These are phyloP conservation scores for Chaetops frenatus DNA, from an alignment of 2,113 vertebrate genomes.

Conservation along the genomic window DNA sequence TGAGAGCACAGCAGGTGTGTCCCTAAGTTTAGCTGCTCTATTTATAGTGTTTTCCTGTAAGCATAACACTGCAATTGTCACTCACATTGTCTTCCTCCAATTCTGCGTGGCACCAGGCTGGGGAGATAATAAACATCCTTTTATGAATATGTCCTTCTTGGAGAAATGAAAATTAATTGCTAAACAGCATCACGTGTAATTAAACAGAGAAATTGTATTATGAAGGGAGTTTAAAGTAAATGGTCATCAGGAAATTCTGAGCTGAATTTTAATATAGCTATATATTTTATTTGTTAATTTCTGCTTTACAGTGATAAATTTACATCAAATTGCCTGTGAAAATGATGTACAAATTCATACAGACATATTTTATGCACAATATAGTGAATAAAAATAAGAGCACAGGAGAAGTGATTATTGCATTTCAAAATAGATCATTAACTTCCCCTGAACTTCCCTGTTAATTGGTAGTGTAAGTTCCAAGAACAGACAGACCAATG, in stretches of 20 bases:
- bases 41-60: slow-evolving; percentile 23
- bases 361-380: neutral
- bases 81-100: neutral
- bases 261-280: neutral
- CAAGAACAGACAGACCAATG: neutral
- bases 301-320: neutral
- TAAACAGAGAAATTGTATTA: neutral
- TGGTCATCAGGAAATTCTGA: neutral
- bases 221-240: neutral
- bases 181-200: neutral
- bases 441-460: neutral
- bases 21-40: slow-evolving; percentile 4
- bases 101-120: neutral
- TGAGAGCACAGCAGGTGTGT: neutral
- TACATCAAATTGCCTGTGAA: neutral
- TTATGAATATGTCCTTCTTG: neutral
- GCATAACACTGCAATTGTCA: neutral
- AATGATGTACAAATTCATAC: neutral
- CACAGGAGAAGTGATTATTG: neutral
- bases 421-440: neutral
- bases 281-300: neutral
- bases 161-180: neutral
- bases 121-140: neutral
- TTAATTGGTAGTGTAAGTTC: neutral
- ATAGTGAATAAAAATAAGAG: neutral